These are phyloP conservation scores for Meandrusa payeni DNA, from an alignment of 2,888 invertebrate genomes.

Conservation along the genomic window DNA sequence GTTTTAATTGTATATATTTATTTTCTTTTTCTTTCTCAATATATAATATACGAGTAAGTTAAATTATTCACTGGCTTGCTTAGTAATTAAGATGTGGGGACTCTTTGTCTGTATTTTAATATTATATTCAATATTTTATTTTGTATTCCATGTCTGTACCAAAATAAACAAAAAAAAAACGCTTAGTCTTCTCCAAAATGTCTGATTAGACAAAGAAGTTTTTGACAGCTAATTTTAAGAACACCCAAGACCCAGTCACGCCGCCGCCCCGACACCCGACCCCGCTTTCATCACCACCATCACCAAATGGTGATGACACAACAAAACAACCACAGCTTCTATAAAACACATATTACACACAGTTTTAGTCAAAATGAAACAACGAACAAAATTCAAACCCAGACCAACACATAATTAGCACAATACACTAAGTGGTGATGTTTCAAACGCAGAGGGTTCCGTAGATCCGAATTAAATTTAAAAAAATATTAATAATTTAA, in stretches of 20 bases:
- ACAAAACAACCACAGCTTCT: slow-evolving; percentile 68
- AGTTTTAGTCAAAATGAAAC: slow-evolving; percentile 76
- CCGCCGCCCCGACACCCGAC: slow-evolving; percentile 53
- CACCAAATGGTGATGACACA: slow-evolving; percentile 49
- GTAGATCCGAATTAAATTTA: slow-evolving; percentile 45
- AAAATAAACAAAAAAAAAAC: no score
- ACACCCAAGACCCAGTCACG: slow-evolving; percentile 23
- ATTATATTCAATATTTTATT: no score
- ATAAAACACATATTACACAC: slow-evolving; percentile 78
- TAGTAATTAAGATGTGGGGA: no score
- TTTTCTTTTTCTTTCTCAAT: no score
- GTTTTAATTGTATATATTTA: no score
- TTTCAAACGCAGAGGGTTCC: slow-evolving; percentile 60
- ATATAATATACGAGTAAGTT: no score
- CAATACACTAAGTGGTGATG: slow-evolving; percentile 75
- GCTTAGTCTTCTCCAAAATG: no score
- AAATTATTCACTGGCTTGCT: no score
- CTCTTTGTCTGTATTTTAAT: no score
- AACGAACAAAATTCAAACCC: slow-evolving; percentile 79
- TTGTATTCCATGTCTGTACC: no score
- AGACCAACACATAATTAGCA: slow-evolving; percentile 79
- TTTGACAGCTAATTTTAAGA: no score
- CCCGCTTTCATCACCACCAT: slow-evolving; percentile 53
- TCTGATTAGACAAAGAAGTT: no score
- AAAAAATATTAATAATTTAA: slow-evolving; percentile 17